These are phyloP conservation scores for Nasua narica DNA, from an alignment of 2,797 vertebrate species.

Conservation along the genomic window DNA sequence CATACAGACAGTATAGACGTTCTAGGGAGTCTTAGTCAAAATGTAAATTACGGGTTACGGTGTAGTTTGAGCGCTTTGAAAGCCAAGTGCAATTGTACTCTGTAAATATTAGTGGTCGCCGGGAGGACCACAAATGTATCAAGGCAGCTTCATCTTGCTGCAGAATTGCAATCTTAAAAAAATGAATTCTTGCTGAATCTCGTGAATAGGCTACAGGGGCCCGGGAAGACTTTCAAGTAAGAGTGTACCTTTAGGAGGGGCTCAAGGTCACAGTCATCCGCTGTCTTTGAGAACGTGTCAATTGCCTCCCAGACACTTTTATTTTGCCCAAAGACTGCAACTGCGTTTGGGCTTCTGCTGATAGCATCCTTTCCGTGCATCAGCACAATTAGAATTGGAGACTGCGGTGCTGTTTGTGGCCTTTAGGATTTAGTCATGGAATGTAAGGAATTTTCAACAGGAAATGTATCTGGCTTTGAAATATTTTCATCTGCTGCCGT, in stretches of 20 bases:
- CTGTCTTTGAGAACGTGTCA: slow-evolving; percentile 58
- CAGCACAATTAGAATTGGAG: slow-evolving; percentile 73
- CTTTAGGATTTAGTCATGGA: slow-evolving; percentile 71
- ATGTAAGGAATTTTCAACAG: slow-evolving; percentile 77
- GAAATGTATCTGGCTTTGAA: slow-evolving; percentile 73
- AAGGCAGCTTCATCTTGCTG: background rate
- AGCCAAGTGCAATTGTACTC: background rate
- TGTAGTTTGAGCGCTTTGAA: background rate
- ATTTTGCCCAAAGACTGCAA: slow-evolving; percentile 51
- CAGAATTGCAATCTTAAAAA: slow-evolving; percentile 4
- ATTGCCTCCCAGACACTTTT: slow-evolving; percentile 67
- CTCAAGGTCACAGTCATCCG: slow-evolving; percentile 59
- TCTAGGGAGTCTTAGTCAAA: slow-evolving; percentile 30
- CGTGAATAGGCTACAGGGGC: background rate
- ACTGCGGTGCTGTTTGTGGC: slow-evolving; percentile 13
- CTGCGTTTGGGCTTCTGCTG: slow-evolving; percentile 75
- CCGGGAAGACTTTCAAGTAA: background rate
- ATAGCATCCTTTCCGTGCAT: slow-evolving; percentile 54
- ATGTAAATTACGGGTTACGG: slow-evolving; percentile 4
- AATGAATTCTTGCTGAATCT: background rate
- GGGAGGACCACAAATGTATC: background rate
- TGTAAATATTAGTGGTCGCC: background rate
- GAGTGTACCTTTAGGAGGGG: background rate
- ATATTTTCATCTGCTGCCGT: slow-evolving; percentile 71
- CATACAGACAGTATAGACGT: background rate